Percentiles rank a stretch among this genome's conserved stretches.
phyloP scores from a whole-genome alignment of 2,888 invertebrate genomes.

The Craniophora ligustri region DNA sequence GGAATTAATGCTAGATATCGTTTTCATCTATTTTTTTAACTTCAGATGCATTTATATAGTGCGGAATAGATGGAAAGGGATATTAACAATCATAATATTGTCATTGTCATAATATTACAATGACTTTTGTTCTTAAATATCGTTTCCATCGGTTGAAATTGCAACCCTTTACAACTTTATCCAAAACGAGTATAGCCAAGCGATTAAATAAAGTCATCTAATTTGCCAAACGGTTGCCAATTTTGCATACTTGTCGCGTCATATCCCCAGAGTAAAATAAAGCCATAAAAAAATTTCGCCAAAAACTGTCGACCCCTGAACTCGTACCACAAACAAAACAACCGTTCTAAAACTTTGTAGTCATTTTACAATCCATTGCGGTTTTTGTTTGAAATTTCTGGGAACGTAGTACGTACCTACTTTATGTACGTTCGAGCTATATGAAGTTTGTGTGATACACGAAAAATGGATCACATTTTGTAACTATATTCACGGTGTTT shows the following conservation, averaged over 20 bases:
- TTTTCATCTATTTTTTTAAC: no score
- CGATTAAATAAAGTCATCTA: constrained; percentile 5
- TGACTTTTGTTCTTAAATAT: no score
- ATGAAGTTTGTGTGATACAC: neutral
- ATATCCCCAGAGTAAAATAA: constrained; percentile 36
- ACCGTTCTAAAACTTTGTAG: neutral
- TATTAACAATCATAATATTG: no score
- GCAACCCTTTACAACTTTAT: no score
- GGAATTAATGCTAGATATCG: no score
- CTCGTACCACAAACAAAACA: neutral
- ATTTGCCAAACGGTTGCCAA: constrained; percentile 10
- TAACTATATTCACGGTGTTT: no score
- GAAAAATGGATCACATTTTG: neutral
- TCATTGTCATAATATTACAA: no score
- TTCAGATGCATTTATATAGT: no score
- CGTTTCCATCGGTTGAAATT: no score
- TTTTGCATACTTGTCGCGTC: constrained; percentile 28
- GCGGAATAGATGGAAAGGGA: no score
- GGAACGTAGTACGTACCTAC: no score
- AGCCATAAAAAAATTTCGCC: constrained; percentile 34
- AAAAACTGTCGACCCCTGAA: neutral
- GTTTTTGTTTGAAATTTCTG: neutral
- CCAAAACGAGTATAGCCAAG: neutral
- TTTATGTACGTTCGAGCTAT: no score
- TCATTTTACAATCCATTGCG: neutral